Base-by-base conservation (phyloP, 1,140 invertebrate genomes). In the Luehdorfia chinensis region DNA sequence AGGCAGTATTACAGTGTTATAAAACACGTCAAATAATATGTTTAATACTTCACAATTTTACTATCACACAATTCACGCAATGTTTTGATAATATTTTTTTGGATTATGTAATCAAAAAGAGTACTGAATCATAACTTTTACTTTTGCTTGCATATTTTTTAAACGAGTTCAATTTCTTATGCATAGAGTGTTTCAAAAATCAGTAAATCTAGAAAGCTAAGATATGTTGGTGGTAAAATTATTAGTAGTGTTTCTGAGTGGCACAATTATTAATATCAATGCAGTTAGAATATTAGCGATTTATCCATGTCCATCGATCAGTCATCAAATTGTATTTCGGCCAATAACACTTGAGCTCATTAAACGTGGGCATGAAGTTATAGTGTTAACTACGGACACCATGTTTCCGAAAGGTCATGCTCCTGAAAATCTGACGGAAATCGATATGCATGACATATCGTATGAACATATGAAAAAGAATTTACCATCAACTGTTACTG, bases 261-360 rank as follows among this genome's bases (percentile, higher is more conserved):
- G 18, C 12, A 8, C 2, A 11, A 7, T 16, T 18, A 8, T 15
- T 14, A 18, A 11, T 43, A 11, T 11, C 14, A 15, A 28, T 8
- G n/a, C 39, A 1, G 25, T 25, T 1, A 43, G 15, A 28, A 16
- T 43, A 4, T 18, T 43, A 30, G 39, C 39, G 1, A 2, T 43
- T 1, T 43, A 43, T 6, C 25, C 39, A 8, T 43, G 39, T 43
- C 39, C 39, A 7, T 27, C 39, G n/a, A 12, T 43, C 23, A 43
- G 39, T 30, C 39, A 43, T 16, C 39, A 43, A 28, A n/a, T 28
- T 9, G 39, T 43, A n/a, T 43, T 43, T 12, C 13, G 39, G 18
- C 25, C 39, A 4, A 11, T 43, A 6, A 43, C 25, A 1, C 9
- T 16, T 4, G 39, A 43, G 13, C 13, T 43, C n/a, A 23, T 43